Evolutionary conservation across 1,140 invertebrate species (phyloP).

Genomic region (Proctacanthus coquilletti): DNA sequence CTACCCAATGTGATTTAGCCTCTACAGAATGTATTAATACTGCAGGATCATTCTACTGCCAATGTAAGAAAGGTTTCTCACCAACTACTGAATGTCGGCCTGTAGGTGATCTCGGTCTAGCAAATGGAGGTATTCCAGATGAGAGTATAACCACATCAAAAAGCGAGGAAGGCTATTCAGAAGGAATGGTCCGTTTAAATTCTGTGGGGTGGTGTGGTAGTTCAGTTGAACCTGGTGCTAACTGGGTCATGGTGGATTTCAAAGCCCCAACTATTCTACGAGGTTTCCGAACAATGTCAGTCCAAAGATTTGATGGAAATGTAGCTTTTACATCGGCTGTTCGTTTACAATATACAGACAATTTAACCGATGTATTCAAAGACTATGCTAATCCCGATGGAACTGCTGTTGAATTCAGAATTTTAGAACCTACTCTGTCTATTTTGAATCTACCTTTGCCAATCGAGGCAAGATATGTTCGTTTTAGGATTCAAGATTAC

Average conservation of each 20-base stretch:
- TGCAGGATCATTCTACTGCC: slow-evolving; percentile 81
- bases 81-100: slow-evolving; percentile 80
- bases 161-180: slow-evolving; percentile 63
- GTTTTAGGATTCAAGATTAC: slow-evolving; percentile 81
- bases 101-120: slow-evolving; percentile 73
- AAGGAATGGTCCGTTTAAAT: slow-evolving; percentile 67
- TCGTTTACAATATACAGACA: slow-evolving; percentile 71
- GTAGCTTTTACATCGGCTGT: slow-evolving; percentile 78
- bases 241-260: slow-evolving; percentile 78
- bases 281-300: slow-evolving; percentile 78
- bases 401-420: slow-evolving; percentile 81
- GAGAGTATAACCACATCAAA: slow-evolving; percentile 74
- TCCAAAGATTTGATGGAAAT: slow-evolving; percentile 57
- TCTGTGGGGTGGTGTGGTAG: slow-evolving; percentile 80
- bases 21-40: slow-evolving; percentile 86
- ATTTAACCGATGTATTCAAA: slow-evolving; percentile 75
- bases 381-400: slow-evolving; percentile 85
- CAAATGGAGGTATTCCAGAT: slow-evolving; percentile 78
- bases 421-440: slow-evolving; percentile 71
- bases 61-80: slow-evolving; percentile 69
- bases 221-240: slow-evolving; percentile 62
- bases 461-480: slow-evolving; percentile 79
- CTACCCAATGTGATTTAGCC: slow-evolving; percentile 73
- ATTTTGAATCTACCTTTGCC: slow-evolving; percentile 79
- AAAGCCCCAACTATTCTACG: slow-evolving; percentile 79